Conservation (phyloP, 1,140 invertebrate species). For the Drosophila sproati region DNA sequence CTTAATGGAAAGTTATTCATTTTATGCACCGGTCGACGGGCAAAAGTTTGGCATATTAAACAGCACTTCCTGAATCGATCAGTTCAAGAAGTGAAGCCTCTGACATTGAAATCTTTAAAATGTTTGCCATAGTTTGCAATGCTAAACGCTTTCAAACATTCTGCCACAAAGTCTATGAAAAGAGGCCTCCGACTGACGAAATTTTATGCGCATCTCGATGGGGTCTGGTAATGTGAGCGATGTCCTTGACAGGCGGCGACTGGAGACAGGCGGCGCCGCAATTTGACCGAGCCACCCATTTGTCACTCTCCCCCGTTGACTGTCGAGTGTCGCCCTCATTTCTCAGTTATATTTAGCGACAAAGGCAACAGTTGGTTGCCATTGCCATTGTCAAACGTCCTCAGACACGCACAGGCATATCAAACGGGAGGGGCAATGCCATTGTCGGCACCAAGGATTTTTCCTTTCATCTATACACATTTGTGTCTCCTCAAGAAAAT, state of each 20-base stretch:
- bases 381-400: constrained; percentile 29
- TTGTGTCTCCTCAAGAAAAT: background rate
- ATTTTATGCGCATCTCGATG: constrained; percentile 62
- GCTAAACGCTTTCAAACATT: constrained; percentile 55
- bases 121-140: constrained; percentile 61
- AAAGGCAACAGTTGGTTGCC: constrained; percentile 58
- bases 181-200: constrained; percentile 17
- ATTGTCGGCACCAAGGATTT: constrained; percentile 12
- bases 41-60: constrained; percentile 36
- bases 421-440: constrained; percentile 22
- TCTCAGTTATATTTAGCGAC: constrained; percentile 28
- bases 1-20: constrained; percentile 44
- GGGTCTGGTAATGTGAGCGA: constrained; percentile 21
- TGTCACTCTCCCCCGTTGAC: background rate
- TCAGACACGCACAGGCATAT: constrained; percentile 50
- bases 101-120: constrained; percentile 53
- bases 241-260: constrained; percentile 55
- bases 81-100: constrained; percentile 7
- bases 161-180: constrained; percentile 19
- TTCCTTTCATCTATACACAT: background rate
- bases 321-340: constrained; percentile 26
- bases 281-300: constrained; percentile 28
- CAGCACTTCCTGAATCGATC: constrained; percentile 54
- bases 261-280: constrained; percentile 56
- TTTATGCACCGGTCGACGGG: constrained; percentile 34